Evolutionary conservation across 2,113 vertebrate genomes (phyloP), one percentile per base, ranked within the genome.

Genomic region (Leuciscus idus): DNA sequence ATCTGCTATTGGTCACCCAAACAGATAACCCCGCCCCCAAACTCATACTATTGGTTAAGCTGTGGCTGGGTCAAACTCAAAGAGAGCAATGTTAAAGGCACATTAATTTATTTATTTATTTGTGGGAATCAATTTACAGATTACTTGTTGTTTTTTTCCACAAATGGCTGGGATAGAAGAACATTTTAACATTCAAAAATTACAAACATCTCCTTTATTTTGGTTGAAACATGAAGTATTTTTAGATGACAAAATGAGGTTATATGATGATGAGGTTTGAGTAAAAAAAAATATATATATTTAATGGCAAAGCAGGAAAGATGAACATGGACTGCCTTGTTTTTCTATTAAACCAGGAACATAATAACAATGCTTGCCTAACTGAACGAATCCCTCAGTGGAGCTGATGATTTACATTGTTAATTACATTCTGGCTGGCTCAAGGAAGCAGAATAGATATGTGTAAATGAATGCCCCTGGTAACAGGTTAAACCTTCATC

Each of bases 381-480:
- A 70, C 89, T 89, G 68, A 88, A 85, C 8, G 57, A 77, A 87
- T 81, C 82, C 87, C 82, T 74, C 62, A 84, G 78, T 73, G 70
- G 50, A 57, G 70, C 43, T 43, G 81, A 80, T 86, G 85, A 89
- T 88, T 87, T 89, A 88, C 83, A 89, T 77, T 28, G 78, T 61
- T 90, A 90, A 89, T 90, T 89, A 89, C 23, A 74, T 64, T 88
- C 78, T 82, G 80, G 46, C 82, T 70, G 50, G 33, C 78, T 84
- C 30, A 82, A 82, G 43, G 28, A 70, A 83, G 62, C 55, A 87
- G 39, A 33, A 43, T 68, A 23, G 62, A 62, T 64, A 73, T 83
- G 76, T 83, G 88, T 83, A 87, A 87, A 87, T 83, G 15, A 36
- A 64, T 48, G 81, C 84, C 64, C 84, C 72, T 64, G 52, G 81